Evolutionary conservation across 1,140 invertebrate species (phyloP).

Genomic region (Drosophila insularis): DNA sequence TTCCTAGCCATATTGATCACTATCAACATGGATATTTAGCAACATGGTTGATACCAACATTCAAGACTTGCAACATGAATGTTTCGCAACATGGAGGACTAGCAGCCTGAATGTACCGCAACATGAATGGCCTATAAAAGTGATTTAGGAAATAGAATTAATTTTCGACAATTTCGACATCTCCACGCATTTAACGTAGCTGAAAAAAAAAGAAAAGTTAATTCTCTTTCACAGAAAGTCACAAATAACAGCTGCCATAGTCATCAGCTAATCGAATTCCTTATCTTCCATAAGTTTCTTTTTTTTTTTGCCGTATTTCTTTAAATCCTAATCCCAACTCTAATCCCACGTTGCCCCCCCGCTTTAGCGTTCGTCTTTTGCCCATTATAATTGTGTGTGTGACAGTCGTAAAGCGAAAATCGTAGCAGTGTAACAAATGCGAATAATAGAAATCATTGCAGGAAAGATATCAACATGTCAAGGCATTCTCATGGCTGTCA

Average conservation of each 20-base stretch:
- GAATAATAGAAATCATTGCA: slow-evolving; percentile 52
- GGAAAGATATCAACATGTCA: slow-evolving; percentile 37
- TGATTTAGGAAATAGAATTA: neutral
- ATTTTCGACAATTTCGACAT: neutral
- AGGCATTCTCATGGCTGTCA: slow-evolving; percentile 41
- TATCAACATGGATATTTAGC: neutral
- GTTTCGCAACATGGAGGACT: too few relatives aligned
- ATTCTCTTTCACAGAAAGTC: neutral
- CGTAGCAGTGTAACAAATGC: slow-evolving; percentile 27
- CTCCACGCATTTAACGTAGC: neutral
- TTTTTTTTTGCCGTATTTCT: neutral
- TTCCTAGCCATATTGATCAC: too few relatives aligned
- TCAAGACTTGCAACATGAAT: neutral
- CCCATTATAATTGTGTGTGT: neutral
- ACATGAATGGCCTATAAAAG: neutral
- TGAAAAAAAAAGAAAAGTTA: neutral
- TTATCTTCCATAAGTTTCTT: slow-evolving; percentile 4
- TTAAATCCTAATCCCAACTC: slow-evolving; percentile 29
- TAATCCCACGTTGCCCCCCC: slow-evolving; percentile 15
- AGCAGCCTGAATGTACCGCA: neutral
- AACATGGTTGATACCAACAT: too few relatives aligned
- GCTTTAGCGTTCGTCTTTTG: neutral
- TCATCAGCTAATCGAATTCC: slow-evolving; percentile 9
- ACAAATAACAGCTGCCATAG: slow-evolving; percentile 1
- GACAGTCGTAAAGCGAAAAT: slow-evolving; percentile 6